Conservation (phyloP, 2,113 vertebrate species). For the Pseudorectes ferrugineus region DNA sequence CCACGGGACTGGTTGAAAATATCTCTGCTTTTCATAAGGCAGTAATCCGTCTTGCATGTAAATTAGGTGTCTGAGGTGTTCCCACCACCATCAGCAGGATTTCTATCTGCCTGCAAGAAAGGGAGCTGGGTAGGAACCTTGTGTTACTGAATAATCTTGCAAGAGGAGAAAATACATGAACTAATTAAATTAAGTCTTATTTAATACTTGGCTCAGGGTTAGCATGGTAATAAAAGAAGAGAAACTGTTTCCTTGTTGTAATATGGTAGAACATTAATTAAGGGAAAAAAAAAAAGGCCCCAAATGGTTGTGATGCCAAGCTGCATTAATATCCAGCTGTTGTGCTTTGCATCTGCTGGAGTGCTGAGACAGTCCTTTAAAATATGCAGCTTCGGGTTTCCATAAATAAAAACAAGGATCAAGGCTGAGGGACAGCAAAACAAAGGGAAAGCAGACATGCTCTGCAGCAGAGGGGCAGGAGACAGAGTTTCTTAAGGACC, state of each 20-base stretch:
- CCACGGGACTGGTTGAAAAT: neutral
- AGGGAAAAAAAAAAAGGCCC: neutral
- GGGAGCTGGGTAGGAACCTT: neutral
- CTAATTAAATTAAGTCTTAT: constrained; percentile 43
- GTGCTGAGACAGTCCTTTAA: neutral
- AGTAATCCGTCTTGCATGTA: neutral
- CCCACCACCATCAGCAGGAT: constrained; percentile 50
- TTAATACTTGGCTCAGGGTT: constrained; percentile 35
- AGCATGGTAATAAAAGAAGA: constrained; percentile 11
- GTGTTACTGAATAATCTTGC: neutral
- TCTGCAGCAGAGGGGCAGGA: neutral
- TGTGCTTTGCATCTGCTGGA: neutral
- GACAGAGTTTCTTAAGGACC: neutral
- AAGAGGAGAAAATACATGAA: neutral
- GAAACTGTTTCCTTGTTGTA: constrained; percentile 40
- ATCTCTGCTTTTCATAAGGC: neutral
- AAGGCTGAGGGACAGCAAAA: neutral
- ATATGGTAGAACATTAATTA: constrained; percentile 19
- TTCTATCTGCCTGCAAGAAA: constrained; percentile 44
- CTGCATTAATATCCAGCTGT: constrained; percentile 31
- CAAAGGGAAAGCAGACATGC: neutral
- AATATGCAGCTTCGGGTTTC: neutral
- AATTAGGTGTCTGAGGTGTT: constrained; percentile 1
- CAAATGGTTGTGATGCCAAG: neutral
- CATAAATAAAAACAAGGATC: neutral